phyloP scores from a whole-genome alignment of 2,888 invertebrate genomes.

The Agrilus mali region DNA sequence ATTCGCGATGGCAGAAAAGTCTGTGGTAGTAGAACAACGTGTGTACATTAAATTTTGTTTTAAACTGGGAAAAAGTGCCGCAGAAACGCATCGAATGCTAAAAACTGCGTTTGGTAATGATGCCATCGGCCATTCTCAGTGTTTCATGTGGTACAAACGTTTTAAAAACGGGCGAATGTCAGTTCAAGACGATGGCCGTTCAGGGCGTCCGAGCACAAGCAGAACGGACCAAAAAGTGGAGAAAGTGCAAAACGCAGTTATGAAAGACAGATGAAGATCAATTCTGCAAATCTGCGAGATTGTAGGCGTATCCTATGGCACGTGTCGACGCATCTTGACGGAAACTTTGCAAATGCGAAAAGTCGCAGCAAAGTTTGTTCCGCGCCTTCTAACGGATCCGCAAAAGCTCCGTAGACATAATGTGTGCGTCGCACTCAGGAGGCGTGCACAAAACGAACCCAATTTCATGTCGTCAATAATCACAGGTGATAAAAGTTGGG shows the following conservation, averaged over 20 bases:
- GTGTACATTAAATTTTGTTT: no score
- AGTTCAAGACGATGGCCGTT: background rate
- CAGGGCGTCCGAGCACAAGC: background rate
- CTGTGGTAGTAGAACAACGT: no score
- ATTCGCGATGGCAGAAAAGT: no score
- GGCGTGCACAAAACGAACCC: background rate
- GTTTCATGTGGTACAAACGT: no score
- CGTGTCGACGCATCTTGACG: constrained; percentile 8
- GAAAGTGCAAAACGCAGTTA: constrained; percentile 1
- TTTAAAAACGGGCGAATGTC: no score
- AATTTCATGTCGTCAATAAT: background rate
- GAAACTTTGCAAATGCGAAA: constrained; percentile 14
- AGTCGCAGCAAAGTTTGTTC: constrained; percentile 16
- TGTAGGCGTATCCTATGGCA: background rate
- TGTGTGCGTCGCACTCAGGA: background rate
- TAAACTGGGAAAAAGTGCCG: no score
- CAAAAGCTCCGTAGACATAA: constrained; percentile 5
- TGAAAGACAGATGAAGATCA: background rate
- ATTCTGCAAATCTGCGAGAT: background rate
- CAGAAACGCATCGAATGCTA: no score
- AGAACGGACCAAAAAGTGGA: background rate
- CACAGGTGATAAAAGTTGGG: background rate
- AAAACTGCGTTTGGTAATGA: no score
- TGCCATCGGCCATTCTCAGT: no score
- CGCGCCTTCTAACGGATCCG: constrained; percentile 13